Evolutionary conservation across 1,140 invertebrate species (phyloP), one percentile per base, ranked within the genome.

Genomic region (Nasonia longicornis): DNA sequence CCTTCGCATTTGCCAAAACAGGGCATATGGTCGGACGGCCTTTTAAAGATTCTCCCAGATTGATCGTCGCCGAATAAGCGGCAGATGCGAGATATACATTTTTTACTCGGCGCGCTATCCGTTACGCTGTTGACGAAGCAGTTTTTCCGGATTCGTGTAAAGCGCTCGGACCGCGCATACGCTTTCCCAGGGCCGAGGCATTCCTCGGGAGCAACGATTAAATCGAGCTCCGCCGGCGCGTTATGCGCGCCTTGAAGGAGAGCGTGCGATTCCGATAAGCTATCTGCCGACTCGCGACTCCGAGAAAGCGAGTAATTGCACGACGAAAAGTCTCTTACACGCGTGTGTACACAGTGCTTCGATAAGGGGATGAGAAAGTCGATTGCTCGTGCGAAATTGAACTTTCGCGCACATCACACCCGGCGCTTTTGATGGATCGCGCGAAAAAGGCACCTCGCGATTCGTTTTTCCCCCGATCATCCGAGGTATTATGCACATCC

Each of bases 181-280:
- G 11, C n/a, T 64, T 64, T 64, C 20, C 20, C 58, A 64, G 58
- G 58, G 3, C 20, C 31, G 26, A 20, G 38, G 35, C 0, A 52
- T 48, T 16, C 20, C 20, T 29, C 2, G 29, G 16, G 3, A 20
- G 31, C 16, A n/a, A 78, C 29, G 29, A 78, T 78, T 78, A 58
- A 77, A 77, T 77, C 42, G 42, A 77, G 1, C 48, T 77, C 38
- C 48, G 67, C 38, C 64, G 58, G 0, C 26, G 35, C n/a, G 16
- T 31, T 42, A 69, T 16, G 29, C 22, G 45, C 2, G 38, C 22
- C 66, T 77, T 77, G 48, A 77, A 67, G 64, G 22, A n/a, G 64
- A 77, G 38, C 35, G n/a, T 48, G 75, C 64, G 64, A 77, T 77
- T 35, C 38, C 64, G 75, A 67, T 77, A 77, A 67, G 14, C 16